Evolutionary conservation across 2,888 invertebrate species (phyloP), one percentile per base, ranked within the genome.

Genomic region (Agrypnus murinus): DNA sequence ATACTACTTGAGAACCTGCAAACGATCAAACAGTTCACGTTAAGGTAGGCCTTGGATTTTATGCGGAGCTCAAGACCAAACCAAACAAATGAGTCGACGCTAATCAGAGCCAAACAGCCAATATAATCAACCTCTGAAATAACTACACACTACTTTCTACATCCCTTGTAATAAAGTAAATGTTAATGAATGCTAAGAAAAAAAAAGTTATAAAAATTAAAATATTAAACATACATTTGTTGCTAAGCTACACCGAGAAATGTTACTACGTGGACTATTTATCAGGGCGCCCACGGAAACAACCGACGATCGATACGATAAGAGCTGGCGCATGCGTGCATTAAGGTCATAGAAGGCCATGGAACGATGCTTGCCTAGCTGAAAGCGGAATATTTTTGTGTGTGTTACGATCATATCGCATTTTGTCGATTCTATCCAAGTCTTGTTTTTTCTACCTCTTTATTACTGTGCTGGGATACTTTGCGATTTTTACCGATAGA

Each of bases 241-340:
- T 53, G 53, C 32, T 19, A 46, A 46, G 19, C 9, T 17, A 19
- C 46, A 43, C 1, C 8, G 17, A 9, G 32, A 14, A 9, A 15
- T 34, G 14, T 9, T 14, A 14, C 32, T 14, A 57, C 7, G 64
- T 48, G 12, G 63, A 59, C 14, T 25, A 10, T 72, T 69, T 62
- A 67, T 67, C 71, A 75, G 75, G 75, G 32, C 75, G 53, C 50
- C 75, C 70, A 70, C 73, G 74, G 70, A 76, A 75, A 77, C 77
- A 75, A 69, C 71, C 75, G 75, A 77, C 77, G 75, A 77, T 77
- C 77, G 74, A 77, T 77, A 76, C 74, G 77, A 77, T 77, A 76
- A 76, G 69, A 48, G 53, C 63, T 62, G 25, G 74, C 72, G 75
- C 77, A 63, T 68, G 75, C 77, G 74, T 65, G 17, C 19, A 50